Evolutionary conservation across 2,113 vertebrate genomes (phyloP).

Genomic region (Rhombomys opimus): DNA sequence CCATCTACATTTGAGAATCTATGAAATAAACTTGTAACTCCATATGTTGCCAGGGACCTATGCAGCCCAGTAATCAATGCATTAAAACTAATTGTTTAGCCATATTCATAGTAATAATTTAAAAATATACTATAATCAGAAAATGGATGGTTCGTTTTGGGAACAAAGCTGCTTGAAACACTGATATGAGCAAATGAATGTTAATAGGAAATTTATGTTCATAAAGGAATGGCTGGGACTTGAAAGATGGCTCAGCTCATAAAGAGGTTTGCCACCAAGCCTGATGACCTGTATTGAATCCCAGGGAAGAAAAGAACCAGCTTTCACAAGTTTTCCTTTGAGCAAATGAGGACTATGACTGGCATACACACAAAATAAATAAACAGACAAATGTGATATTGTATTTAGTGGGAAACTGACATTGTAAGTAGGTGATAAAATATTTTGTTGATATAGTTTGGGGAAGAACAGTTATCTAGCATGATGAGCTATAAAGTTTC

Average conservation of each 20-base stretch:
- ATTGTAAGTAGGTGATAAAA: neutral
- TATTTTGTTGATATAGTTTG: constrained; percentile 5
- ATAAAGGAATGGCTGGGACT: neutral
- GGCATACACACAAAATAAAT: neutral
- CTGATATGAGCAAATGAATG: neutral
- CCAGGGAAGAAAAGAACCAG: neutral
- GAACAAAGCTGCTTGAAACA: neutral
- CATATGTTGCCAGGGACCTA: neutral
- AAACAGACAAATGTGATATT: neutral
- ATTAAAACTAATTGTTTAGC: neutral
- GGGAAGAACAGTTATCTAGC: neutral
- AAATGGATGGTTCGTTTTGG: neutral
- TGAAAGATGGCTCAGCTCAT: neutral
- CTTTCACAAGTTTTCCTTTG: neutral
- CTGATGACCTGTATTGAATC: neutral
- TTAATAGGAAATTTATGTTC: constrained; percentile 12
- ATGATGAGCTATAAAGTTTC: neutral
- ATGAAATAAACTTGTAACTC: neutral
- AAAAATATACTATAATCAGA: constrained; percentile 36
- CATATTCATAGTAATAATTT: constrained; percentile 27
- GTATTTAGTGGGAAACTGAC: constrained; percentile 10
- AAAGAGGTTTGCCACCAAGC: neutral
- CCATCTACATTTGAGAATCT: constrained; percentile 26
- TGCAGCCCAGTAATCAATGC: neutral
- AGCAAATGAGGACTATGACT: neutral